phyloP scores from a whole-genome alignment of 1,140 invertebrate species.

The Chlorops oryzae region DNA sequence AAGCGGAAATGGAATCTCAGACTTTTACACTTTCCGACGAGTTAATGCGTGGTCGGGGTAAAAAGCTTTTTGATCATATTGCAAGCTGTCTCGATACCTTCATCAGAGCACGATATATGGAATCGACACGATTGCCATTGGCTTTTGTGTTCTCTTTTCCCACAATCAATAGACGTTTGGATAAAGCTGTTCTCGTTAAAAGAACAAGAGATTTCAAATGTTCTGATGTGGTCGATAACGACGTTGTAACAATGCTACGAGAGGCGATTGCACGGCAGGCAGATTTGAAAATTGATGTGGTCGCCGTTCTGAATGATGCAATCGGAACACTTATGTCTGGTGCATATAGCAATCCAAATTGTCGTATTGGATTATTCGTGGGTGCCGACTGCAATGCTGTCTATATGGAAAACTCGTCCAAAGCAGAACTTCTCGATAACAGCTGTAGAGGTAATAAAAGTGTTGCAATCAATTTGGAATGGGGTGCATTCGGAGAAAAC shows the following conservation, averaged over 20 bases:
- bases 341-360: slow-evolving; percentile 19
- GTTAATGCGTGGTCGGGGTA: slow-evolving; percentile 83
- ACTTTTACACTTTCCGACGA: slow-evolving; percentile 91
- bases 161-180: slow-evolving; percentile 80
- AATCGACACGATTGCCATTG: slow-evolving; percentile 55
- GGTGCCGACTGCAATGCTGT: slow-evolving; percentile 94
- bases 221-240: slow-evolving; percentile 54
- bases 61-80: slow-evolving; percentile 92
- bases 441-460: no score
- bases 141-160: slow-evolving; percentile 99
- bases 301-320: slow-evolving; percentile 94
- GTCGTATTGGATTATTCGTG: slow-evolving; percentile 51
- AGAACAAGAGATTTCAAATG: slow-evolving; percentile 66
- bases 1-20: slow-evolving; percentile 89
- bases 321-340: slow-evolving; percentile 76
- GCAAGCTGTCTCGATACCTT: slow-evolving; percentile 90
- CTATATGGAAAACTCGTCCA: slow-evolving; percentile 74
- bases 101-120: slow-evolving; percentile 70
- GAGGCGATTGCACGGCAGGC: slow-evolving; percentile 61
- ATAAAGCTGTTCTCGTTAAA: slow-evolving; percentile 74
- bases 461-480: slow-evolving; percentile 91
- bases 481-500: slow-evolving; percentile 94
- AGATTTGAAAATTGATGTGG: slow-evolving; percentile 63
- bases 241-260: slow-evolving; percentile 78
- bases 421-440: slow-evolving; percentile 54